Evolutionary conservation across 2,888 invertebrate genomes (phyloP), one percentile per base, ranked within the genome.

Genomic region (Noctua fimbriata): DNA sequence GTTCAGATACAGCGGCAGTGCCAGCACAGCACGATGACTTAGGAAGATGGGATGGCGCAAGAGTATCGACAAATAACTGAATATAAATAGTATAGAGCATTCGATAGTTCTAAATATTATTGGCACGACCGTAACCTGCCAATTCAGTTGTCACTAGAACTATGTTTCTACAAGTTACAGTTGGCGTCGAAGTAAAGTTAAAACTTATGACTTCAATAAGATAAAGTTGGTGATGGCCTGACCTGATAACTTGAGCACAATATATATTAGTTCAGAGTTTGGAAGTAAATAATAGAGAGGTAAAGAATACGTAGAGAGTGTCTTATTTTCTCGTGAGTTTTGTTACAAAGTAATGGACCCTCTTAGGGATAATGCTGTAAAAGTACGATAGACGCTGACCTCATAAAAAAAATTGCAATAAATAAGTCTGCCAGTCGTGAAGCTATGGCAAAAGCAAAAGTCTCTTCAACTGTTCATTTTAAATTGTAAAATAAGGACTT

Each of bases 161-260:
- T 73, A 72, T 65, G 75, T 65, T 70, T 21, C 24, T 36, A 73
- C 41, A 67, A 82, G 60, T 76, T 76, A n/a, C 14, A 69, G 76
- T 65, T 41, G 44, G 44, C 16, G 69, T 69, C 52, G 60, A 63
- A 71, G 60, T 52, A 28, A 81, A 70, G 67, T 85, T 76, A 36
- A 69, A 85, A 83, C 60, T 82, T 73, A 66, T 72, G 52, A 70
- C n/a, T 81, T 76, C 82, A 70, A 70, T 81, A 72, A 60, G 65
- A 69, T 55, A 69, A 70, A 82, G 77, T 82, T 86, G 24, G 41
- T 44, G 47, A 74, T 24, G 9, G 47, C 65, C 52, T 72, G 76
- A 66, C 32, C 36, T 47, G 32, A 63, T 52, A 79, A 74, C 67
- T 81, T 81, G 24, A n/a, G 7, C 24, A 71, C 32, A 79, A 83